phyloP scores from a whole-genome alignment of 2,888 invertebrate species.

The Gnatocerus cornutus region DNA sequence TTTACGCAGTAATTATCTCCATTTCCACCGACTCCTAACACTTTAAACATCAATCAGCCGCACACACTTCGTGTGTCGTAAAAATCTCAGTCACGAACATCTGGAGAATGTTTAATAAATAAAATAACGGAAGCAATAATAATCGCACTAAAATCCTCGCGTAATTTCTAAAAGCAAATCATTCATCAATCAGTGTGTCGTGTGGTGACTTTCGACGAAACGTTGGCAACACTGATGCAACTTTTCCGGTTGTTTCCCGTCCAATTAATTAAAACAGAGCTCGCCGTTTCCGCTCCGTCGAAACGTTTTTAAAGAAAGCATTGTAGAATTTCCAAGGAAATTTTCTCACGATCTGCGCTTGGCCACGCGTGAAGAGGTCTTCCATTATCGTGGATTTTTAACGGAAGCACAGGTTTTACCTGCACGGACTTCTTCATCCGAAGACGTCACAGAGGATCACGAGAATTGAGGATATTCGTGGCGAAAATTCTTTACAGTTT shows the following conservation, averaged over 20 bases:
- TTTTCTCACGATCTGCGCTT: slow-evolving; percentile 36
- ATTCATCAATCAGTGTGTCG: too few species aligned
- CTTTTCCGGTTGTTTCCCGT: too few species aligned
- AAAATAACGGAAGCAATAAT: neutral
- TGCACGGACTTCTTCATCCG: neutral
- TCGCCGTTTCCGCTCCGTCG: neutral
- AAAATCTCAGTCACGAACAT: neutral
- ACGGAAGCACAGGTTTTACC: slow-evolving; percentile 40
- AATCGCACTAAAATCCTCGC: neutral
- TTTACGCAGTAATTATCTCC: too few species aligned
- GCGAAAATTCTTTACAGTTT: slow-evolving; percentile 20
- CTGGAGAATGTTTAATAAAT: neutral
- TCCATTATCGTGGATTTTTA: slow-evolving; percentile 41
- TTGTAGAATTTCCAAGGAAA: neutral
- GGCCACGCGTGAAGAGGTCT: slow-evolving; percentile 41
- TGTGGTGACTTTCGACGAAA: too few species aligned
- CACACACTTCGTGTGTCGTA: neutral
- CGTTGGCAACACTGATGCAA: too few species aligned
- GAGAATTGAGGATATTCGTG: slow-evolving; percentile 1
- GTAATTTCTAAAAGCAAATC: too few species aligned
- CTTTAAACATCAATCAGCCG: too few species aligned
- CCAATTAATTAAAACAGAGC: too few species aligned
- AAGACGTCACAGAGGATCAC: neutral
- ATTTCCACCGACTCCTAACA: too few species aligned
- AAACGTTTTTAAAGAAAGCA: neutral